These are phyloP conservation scores for Bos javanicus DNA, from an alignment of 2,113 vertebrate genomes.

Conservation along the genomic window DNA sequence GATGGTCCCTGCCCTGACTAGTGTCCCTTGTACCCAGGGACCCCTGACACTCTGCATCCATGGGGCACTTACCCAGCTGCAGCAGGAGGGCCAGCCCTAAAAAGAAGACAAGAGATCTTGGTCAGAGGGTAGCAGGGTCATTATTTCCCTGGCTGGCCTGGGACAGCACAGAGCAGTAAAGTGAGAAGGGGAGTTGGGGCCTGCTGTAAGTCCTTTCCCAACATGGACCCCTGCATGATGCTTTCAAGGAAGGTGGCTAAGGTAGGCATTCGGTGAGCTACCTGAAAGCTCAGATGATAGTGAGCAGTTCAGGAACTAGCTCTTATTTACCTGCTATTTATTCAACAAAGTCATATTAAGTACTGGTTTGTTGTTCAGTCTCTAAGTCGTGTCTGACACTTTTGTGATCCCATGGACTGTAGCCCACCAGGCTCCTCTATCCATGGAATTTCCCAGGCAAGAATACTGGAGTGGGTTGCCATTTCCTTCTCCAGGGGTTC, in stretches of 20 bases:
- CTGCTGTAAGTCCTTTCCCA: not conserved
- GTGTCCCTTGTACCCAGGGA: not conserved
- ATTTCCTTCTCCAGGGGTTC: not conserved
- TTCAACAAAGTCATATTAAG: not conserved
- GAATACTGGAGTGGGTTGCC: not conserved
- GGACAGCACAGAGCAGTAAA: not conserved
- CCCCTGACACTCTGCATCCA: not conserved
- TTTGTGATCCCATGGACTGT: not conserved
- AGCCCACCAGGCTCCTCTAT: not conserved
- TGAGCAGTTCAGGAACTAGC: not conserved
- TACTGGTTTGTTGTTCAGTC: not conserved
- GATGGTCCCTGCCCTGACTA: not conserved
- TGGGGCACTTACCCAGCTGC: conserved; percentile 75
- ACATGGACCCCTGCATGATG: accelerated
- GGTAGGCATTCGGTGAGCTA: not conserved
- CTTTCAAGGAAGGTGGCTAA: not conserved
- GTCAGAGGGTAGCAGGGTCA: not conserved
- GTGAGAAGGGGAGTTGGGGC: not conserved
- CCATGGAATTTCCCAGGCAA: not conserved
- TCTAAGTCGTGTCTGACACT: not conserved
- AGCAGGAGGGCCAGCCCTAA: conserved; percentile 80
- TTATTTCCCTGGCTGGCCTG: not conserved
- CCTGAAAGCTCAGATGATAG: not conserved
- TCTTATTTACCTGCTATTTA: not conserved
- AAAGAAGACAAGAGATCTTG: not conserved